Percentiles rank a stretch among this genome's conserved stretches.
phyloP scores from a whole-genome alignment of 2,113 vertebrate genomes.

The Cebidichthys violaceus region DNA sequence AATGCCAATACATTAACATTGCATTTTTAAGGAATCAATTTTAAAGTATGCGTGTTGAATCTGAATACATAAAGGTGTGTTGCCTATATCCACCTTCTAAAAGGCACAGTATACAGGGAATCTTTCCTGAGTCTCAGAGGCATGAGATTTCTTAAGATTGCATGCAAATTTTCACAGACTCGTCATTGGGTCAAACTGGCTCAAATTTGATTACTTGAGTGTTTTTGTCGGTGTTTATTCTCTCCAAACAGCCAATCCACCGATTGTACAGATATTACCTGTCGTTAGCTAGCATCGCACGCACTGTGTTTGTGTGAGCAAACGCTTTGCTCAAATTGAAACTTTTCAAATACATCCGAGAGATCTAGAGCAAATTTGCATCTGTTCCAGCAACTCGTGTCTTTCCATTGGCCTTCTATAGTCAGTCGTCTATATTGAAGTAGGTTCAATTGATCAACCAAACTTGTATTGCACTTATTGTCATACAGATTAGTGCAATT shows the following conservation, averaged over 20 bases:
- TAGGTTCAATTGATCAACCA: neutral
- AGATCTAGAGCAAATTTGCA: neutral
- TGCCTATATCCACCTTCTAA: neutral
- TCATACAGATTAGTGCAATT: neutral
- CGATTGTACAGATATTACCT: neutral
- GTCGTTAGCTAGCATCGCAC: neutral
- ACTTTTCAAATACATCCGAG: neutral
- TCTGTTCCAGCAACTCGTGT: neutral
- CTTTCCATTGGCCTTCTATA: neutral
- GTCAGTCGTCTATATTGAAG: neutral
- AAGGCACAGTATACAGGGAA: neutral
- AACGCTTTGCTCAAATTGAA: neutral
- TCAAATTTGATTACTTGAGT: neutral
- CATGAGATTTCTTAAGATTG: neutral
- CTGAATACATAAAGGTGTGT: neutral
- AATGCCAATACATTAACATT: neutral
- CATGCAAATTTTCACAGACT: neutral
- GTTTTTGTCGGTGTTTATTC: neutral
- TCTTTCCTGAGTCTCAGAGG: neutral
- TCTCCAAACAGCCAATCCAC: neutral
- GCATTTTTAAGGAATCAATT: neutral
- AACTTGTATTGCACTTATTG: neutral
- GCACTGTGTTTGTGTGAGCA: neutral
- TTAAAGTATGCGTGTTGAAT: neutral
- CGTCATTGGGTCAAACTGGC: neutral